phyloP scores from a whole-genome alignment of 2,113 vertebrate species.

The Alethe diademata region DNA sequence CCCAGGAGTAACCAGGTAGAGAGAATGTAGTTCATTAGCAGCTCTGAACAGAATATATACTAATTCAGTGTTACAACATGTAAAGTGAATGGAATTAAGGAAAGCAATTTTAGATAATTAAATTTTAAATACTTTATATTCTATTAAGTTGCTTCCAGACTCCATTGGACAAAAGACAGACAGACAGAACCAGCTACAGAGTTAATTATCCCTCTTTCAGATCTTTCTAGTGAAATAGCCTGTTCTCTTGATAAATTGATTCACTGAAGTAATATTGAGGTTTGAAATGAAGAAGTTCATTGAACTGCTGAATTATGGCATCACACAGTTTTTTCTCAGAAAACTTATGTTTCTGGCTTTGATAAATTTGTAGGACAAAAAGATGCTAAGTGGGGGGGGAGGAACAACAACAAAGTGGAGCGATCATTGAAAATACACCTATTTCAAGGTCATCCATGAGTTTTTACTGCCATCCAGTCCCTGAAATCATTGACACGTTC shows the following conservation, averaged over 20 bases:
- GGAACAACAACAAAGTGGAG: rapidly evolving
- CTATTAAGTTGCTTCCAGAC: constrained; percentile 59
- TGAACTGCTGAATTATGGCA: not conserved
- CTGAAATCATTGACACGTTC: not conserved
- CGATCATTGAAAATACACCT: not conserved
- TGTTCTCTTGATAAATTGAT: constrained; percentile 35
- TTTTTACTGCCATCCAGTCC: not conserved
- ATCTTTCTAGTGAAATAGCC: constrained; percentile 37
- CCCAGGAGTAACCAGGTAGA: constrained; percentile 49
- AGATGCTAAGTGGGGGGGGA: not conserved
- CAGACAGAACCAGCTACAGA: constrained; percentile 46
- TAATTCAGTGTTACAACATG: constrained; percentile 51
- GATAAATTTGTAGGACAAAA: not conserved
- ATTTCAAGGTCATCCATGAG: not conserved
- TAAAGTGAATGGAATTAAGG: constrained; percentile 56
- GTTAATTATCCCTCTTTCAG: constrained; percentile 61
- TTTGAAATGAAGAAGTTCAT: not conserved
- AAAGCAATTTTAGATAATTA: constrained; percentile 61
- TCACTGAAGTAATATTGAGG: constrained; percentile 1
- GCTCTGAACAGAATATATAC: constrained; percentile 27
- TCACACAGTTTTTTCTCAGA: not conserved
- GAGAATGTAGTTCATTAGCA: constrained; percentile 49
- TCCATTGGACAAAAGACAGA: constrained; percentile 45
- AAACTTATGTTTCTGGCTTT: not conserved
- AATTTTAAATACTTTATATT: constrained; percentile 54